Conservation (phyloP, 2,113 vertebrate species). For the Rallus limicola region DNA sequence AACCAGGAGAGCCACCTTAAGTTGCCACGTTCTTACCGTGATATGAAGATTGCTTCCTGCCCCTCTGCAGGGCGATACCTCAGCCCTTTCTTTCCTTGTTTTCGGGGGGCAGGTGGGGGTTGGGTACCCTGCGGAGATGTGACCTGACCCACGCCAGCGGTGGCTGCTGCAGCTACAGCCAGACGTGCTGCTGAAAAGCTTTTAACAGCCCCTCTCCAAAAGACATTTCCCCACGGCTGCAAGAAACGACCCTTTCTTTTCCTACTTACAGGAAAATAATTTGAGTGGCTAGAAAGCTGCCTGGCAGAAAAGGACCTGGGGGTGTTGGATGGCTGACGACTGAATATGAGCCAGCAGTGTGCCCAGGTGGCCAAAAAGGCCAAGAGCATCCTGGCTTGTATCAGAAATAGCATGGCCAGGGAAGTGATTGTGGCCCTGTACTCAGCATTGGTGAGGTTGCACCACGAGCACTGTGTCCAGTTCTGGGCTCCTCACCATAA, state of each 20-base stretch:
- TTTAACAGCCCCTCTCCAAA: rapidly evolving
- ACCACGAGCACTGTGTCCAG: too few species aligned
- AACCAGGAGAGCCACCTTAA: rapidly evolving
- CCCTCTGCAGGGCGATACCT: rapidly evolving
- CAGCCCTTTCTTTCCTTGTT: neutral
- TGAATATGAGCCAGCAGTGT: too few species aligned
- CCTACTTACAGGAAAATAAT: neutral
- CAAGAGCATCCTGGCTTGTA: too few species aligned
- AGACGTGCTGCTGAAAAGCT: too few species aligned
- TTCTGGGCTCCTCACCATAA: too few species aligned
- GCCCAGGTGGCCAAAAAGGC: too few species aligned
- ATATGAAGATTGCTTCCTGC: rapidly evolving
- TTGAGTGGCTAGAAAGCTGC: too few species aligned
- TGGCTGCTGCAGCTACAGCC: rapidly evolving
- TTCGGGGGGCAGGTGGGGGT: neutral
- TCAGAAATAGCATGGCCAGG: too few species aligned
- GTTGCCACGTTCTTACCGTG: rapidly evolving
- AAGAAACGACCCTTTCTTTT: neutral
- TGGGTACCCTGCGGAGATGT: rapidly evolving
- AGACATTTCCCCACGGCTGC: neutral
- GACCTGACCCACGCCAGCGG: rapidly evolving
- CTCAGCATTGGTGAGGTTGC: too few species aligned
- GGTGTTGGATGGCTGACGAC: too few species aligned
- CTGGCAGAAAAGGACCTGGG: too few species aligned
- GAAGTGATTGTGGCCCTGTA: too few species aligned